Base-by-base conservation (phyloP, 2,797 vertebrate genomes). In the Carapus acus region DNA sequence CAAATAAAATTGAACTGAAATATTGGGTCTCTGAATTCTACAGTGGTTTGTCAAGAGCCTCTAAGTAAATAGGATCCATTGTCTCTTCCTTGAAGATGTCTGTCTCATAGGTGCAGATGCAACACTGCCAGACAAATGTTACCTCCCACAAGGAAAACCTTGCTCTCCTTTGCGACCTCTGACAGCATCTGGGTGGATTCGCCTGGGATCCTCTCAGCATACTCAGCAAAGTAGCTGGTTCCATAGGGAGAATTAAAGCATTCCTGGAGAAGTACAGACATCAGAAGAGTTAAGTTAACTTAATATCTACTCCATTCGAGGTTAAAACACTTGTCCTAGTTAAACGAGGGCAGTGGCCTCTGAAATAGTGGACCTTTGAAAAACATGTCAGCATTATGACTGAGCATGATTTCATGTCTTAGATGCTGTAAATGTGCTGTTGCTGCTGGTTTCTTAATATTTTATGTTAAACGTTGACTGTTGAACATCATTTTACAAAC, bases 221-320 rank as follows among this genome's bases (percentile, higher is more conserved):
- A 96, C 2, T 88, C 70, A 13, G 87, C 74, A 58, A 99, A 99
- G 77, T 91, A 96, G 0, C 85, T 71, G 1, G 90, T 91, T 53
- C 96, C 93, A 70, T 99, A 99, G 0, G 94, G 94, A 75, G 91
- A 97, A 78, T 97, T 99, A 84, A 96, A 99, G 68, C 94, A 98
- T 71, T 99, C 96, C 95, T 99, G 2, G 13, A 22, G 5, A 43
- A 7, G 17, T 55, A 1, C 7, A 54, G 2, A 58, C 16, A n/a
- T 44, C 13, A 13, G 19, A 11, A 7, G 1, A 7, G 13, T 15
- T 2, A 11, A 27, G 6, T 29, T 29, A 11, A 29, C 27, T 6
- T 11, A 29, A 11, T n/a, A n/a, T n/a, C n/a, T n/a, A n/a, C n/a
- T n/a, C n/a, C n/a, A n/a, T n/a, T n/a, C n/a, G n/a, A n/a, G n/a